Evolutionary conservation across 2,797 vertebrate genomes (phyloP).

Genomic region (Siniperca undulata): DNA sequence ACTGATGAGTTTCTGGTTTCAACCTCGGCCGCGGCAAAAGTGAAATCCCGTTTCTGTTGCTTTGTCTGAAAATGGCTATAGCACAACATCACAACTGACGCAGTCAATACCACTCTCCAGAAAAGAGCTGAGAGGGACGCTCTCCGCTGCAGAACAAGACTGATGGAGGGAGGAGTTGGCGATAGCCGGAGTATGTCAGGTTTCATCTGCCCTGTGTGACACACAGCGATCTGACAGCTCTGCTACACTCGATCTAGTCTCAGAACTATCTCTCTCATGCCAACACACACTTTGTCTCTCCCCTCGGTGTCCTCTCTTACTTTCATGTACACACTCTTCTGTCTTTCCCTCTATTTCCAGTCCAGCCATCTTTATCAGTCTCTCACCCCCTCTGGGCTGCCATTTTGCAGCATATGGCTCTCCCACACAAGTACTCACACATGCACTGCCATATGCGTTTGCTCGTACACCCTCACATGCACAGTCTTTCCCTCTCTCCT

Average conservation of each 20-base stretch:
- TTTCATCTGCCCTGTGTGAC: conserved; percentile 70
- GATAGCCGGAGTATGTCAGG: conserved; percentile 65
- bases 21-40: conserved; percentile 50
- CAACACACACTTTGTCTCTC: conserved; percentile 22
- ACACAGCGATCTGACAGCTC: conserved; percentile 57
- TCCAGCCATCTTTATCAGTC: conserved; percentile 59
- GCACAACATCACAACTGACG: conserved; percentile 65
- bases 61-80: conserved; percentile 79
- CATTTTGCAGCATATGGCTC: conserved; percentile 74
- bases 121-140: conserved; percentile 67
- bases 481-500: conserved; percentile 2
- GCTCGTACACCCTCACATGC: conserved; percentile 35
- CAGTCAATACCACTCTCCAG: conserved; percentile 73
- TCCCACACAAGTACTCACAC: conserved; percentile 66
- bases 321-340: background rate
- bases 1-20: conserved; percentile 69
- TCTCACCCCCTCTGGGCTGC: conserved; percentile 70
- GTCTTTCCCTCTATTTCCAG: conserved; percentile 39
- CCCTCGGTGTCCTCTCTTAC: background rate
- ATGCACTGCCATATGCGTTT: conserved; percentile 48
- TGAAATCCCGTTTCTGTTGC: conserved; percentile 62
- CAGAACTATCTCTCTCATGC: conserved; percentile 11
- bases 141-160: conserved; percentile 41
- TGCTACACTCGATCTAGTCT: conserved; percentile 45
- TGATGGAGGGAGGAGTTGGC: conserved; percentile 67